phyloP scores from a whole-genome alignment of 2,113 vertebrate genomes.

The Boulengeromyrus knoepffleri region DNA sequence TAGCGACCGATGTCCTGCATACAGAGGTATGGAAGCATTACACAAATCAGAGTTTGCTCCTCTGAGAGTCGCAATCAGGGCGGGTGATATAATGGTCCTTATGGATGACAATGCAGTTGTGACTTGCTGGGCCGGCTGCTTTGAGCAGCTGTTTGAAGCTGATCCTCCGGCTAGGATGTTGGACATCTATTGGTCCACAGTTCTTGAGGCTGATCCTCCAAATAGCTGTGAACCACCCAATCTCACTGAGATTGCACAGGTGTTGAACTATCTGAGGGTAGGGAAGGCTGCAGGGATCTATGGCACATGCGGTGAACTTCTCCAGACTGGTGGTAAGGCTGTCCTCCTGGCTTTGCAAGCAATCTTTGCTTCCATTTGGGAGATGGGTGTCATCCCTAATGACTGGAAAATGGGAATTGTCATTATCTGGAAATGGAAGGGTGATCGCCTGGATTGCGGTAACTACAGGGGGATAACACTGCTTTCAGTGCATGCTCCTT shows the following conservation, averaged over 20 bases:
- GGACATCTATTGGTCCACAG: not conserved
- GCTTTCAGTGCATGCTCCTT: no score
- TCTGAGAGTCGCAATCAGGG: not conserved
- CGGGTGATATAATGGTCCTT: not conserved
- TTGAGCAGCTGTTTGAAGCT: not conserved
- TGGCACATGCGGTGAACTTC: no score
- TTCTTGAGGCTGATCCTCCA: not conserved
- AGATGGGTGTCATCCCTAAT: no score
- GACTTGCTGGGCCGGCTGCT: not conserved
- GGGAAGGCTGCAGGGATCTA: not conserved
- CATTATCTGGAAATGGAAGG: no score
- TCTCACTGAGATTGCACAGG: not conserved
- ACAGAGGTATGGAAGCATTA: not conserved
- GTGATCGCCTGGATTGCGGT: no score
- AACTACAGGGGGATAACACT: no score
- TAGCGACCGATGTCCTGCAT: not conserved
- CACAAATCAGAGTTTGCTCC: not conserved
- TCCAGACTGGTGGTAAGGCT: no score
- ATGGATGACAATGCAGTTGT: not conserved
- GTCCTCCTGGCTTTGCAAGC: no score
- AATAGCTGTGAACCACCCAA: not conserved
- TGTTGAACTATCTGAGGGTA: not conserved
- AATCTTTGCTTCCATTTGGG: no score
- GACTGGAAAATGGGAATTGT: no score
- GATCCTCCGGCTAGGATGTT: not conserved